phyloP scores from a whole-genome alignment of 1,140 invertebrate species.

The Brachystomella parvula region DNA sequence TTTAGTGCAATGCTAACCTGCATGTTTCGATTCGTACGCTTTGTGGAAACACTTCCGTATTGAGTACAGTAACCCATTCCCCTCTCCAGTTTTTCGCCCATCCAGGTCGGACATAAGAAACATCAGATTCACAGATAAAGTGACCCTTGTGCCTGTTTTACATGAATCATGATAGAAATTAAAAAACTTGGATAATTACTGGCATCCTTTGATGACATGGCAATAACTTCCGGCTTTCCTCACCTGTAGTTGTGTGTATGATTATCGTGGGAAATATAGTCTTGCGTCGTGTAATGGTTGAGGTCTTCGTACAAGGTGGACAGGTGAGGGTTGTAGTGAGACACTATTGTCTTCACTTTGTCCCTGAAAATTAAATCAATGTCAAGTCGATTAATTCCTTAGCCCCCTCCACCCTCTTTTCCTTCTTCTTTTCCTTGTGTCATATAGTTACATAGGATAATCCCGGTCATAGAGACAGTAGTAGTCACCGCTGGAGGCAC shows the following conservation, averaged over 20 bases:
- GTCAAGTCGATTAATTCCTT: neutral
- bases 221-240: neutral
- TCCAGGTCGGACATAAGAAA: slow-evolving; percentile 44
- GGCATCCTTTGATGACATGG: neutral
- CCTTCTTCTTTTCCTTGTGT: neutral
- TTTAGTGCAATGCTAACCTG: too few relatives aligned
- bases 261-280: slow-evolving; percentile 40
- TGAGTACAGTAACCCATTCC: slow-evolving; percentile 46
- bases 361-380: slow-evolving; percentile 33
- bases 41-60: slow-evolving; percentile 45
- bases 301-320: slow-evolving; percentile 39
- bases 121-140: slow-evolving; percentile 46
- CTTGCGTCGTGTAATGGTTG: slow-evolving; percentile 38
- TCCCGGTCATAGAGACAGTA: slow-evolving; percentile 37
- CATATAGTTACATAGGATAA: slow-evolving; percentile 34
- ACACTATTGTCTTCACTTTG: slow-evolving; percentile 39
- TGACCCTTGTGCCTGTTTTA: slow-evolving; percentile 41
- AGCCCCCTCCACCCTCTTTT: too few relatives aligned
- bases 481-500: slow-evolving; percentile 22
- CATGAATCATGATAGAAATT: too few relatives aligned
- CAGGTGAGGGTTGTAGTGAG: slow-evolving; percentile 38
- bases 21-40: slow-evolving; percentile 45
- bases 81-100: slow-evolving; percentile 46
- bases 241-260: slow-evolving; percentile 39
- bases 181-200: too few relatives aligned